Base-by-base conservation (phyloP, 2,888 invertebrate species). In the Aleiodes testaceus region DNA sequence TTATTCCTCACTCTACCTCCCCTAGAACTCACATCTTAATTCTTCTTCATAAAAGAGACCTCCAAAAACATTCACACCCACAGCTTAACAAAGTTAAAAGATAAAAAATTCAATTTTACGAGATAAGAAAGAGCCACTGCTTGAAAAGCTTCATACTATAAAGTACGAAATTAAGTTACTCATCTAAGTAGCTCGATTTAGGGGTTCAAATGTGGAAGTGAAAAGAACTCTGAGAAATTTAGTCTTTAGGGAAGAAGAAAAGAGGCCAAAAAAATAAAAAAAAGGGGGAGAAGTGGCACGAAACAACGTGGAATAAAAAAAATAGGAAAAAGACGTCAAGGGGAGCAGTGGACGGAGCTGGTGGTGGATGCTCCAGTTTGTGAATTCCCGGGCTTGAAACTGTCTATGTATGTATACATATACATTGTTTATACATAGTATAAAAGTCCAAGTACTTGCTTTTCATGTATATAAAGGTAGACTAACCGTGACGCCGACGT, bases 321-420 rank as follows among this genome's bases (percentile, higher is more conserved):
- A 64, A 42, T 44, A 5, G 42, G 36, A 44, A 30, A 55, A 45
- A 45, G 45, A 63, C 45, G 22, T 45, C 20, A 45, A 63, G 22
- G 44, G 45, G 22, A 59, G 36, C n/a, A 63, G 45, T 22, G 45
- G 44, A 63, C 36, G 44, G 26, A 63, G 63, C 14, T 61, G 61
- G 36, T 49, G 52, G 44, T 63, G 52, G 36, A 36, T 67, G 72
- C 45, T 63, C 67, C 52, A 72, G 72, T 72, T 72, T 52, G 50
- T 47, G 64, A 72, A 67, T 67, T 64, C 67, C 72, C 67, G 53
- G 72, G 67, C 67, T 22, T 47, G 45, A 14, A 11, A 18, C 22
- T 44, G 45, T 44, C 22, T 47, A 16, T 47, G 14, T 16, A 12
- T 47, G 16, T 16, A 14, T n/a, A n/a, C n/a, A n/a, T n/a, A n/a